Conservation (phyloP, 2,113 vertebrate species). For the Hippopotamus amphibius region DNA sequence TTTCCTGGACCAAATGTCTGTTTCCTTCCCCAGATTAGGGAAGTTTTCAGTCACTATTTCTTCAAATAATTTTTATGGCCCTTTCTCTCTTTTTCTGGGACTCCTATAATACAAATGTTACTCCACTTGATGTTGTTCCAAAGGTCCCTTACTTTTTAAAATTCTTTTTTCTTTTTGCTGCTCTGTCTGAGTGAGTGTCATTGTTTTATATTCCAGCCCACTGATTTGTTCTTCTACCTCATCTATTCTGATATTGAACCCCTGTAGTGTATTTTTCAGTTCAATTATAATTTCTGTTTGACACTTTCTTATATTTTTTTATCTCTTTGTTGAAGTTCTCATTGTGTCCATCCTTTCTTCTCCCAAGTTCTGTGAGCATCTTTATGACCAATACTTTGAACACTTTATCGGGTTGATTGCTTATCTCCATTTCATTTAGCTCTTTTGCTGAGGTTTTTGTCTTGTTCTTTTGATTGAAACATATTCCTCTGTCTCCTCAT, state of each 20-base stretch:
- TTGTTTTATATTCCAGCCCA: background rate
- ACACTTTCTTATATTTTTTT: background rate
- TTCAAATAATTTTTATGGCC: no score
- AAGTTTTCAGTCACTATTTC: no score
- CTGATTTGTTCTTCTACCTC: background rate
- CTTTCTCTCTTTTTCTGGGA: no score
- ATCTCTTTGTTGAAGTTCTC: background rate
- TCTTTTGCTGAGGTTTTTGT: background rate
- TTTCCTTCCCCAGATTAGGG: no score
- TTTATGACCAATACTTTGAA: background rate
- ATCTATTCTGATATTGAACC: background rate
- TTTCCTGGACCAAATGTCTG: no score
- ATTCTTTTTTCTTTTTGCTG: no score
- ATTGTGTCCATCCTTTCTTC: background rate
- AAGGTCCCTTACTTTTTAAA: no score
- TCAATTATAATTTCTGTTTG: background rate
- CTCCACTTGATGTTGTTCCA: no score
- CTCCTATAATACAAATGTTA: no score
- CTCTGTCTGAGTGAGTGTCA: background rate
- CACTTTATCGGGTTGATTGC: background rate
- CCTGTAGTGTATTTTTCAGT: background rate
- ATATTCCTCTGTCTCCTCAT: background rate
- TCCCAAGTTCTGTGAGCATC: background rate
- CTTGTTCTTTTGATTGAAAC: background rate
- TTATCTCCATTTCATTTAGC: background rate